Conservation (phyloP, 2,797 vertebrate genomes). For the Poeciliopsis turneri region DNA sequence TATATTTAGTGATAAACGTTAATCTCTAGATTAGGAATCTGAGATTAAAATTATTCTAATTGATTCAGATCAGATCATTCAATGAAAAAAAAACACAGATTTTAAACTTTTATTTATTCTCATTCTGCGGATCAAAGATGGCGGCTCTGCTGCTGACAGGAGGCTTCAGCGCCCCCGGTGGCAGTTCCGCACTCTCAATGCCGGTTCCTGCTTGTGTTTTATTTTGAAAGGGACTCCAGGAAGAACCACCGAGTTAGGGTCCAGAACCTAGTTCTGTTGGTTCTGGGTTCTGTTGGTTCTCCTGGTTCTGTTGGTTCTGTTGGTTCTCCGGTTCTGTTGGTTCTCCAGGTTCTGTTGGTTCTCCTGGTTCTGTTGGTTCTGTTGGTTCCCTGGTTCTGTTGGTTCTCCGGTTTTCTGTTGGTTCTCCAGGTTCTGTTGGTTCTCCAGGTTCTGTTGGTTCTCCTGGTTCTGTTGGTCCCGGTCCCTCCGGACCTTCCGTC, state of each 20-base stretch:
- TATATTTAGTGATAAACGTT: too few species aligned
- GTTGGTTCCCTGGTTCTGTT: not conserved
- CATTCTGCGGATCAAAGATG: not conserved
- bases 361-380: not conserved
- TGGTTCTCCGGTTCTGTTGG: not conserved
- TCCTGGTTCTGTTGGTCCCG: not conserved
- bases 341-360: not conserved
- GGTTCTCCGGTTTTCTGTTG: not conserved
- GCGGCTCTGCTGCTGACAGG: not conserved
- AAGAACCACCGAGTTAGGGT: not conserved
- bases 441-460: too few species aligned
- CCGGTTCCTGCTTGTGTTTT: not conserved
- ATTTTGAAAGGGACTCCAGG: conserved; percentile 1
- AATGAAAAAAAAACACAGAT: not conserved
- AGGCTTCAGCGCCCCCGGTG: not conserved
- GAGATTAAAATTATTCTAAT: not conserved
- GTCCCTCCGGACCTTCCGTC: rapidly evolving
- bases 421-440: too few species aligned
- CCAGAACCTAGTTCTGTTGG: too few species aligned
- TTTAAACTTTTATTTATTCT: not conserved
- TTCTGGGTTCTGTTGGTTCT: not conserved
- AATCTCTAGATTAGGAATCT: not conserved
- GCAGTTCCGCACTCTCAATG: not conserved
- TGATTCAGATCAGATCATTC: not conserved
- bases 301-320: too few species aligned